Evolutionary conservation across 2,797 vertebrate genomes (phyloP).

Genomic region (Eleutherodactylus coqui): DNA sequence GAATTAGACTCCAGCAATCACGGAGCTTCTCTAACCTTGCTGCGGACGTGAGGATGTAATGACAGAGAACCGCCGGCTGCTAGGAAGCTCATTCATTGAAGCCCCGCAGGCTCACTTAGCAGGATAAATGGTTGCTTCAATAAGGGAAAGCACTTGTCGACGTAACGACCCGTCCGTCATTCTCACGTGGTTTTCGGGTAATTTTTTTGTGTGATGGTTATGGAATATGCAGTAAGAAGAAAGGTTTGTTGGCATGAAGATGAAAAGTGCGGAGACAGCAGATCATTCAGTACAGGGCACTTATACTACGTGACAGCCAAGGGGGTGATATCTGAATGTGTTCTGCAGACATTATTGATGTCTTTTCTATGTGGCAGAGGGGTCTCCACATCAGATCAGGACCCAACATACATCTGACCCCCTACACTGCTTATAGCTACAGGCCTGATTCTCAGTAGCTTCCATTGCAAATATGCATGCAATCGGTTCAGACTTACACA

Average conservation of each 20-base stretch:
- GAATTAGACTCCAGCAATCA: slow-evolving; percentile 32
- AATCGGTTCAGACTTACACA: too few relatives aligned
- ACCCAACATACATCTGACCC: too few relatives aligned
- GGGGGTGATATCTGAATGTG: too few relatives aligned
- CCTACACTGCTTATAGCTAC: too few relatives aligned
- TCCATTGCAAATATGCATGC: too few relatives aligned
- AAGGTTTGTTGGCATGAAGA: not conserved
- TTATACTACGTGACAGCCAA: too few relatives aligned
- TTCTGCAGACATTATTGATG: too few relatives aligned
- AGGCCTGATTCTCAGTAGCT: too few relatives aligned
- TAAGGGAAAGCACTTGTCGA: not conserved
- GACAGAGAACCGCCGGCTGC: slow-evolving; percentile 27
- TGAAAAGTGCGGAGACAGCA: not conserved
- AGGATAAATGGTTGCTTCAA: slow-evolving; percentile 18
- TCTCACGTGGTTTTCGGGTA: not conserved
- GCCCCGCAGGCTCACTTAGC: slow-evolving; percentile 14
- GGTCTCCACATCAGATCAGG: too few relatives aligned
- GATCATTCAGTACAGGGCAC: too few relatives aligned
- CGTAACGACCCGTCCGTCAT: not conserved
- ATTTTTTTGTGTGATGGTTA: not conserved
- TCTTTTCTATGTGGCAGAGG: too few relatives aligned
- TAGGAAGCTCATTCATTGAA: slow-evolving; percentile 18
- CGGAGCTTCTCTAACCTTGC: slow-evolving; percentile 40
- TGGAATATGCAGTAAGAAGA: not conserved
- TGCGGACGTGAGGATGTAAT: slow-evolving; percentile 41